phyloP scores from a whole-genome alignment of 2,113 vertebrate genomes.

The Callipepla squamata region DNA sequence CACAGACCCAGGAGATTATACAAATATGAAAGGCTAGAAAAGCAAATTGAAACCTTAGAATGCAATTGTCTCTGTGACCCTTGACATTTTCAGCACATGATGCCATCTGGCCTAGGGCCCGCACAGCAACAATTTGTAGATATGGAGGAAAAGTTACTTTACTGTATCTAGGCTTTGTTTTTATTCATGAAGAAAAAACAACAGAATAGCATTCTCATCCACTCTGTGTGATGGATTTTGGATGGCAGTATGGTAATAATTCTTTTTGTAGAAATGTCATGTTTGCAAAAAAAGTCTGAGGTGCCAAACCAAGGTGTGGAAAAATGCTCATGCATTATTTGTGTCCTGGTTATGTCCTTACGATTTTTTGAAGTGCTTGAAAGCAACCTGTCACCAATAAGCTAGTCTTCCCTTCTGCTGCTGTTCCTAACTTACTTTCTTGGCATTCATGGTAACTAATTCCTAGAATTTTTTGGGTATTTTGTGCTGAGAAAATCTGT shows the following conservation, averaged over 20 bases:
- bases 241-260: background rate
- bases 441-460: background rate
- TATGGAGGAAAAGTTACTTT: background rate
- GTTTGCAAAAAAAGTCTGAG: background rate
- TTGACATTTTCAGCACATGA: background rate
- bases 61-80: background rate
- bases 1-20: background rate
- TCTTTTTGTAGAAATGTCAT: background rate
- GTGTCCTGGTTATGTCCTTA: background rate
- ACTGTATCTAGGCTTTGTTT: background rate
- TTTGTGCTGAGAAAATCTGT: background rate
- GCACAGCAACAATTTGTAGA: background rate
- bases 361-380: background rate
- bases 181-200: background rate
- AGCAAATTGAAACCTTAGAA: background rate
- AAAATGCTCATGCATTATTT: fast-evolving
- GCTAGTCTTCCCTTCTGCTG: fast-evolving
- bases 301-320: background rate
- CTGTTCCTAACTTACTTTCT: background rate
- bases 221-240: background rate
- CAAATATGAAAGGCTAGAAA: background rate
- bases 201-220: background rate
- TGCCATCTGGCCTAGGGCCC: background rate
- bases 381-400: background rate
- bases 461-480: background rate